Conservation (phyloP, 2,113 vertebrate species). For the Anoura caudifer region DNA sequence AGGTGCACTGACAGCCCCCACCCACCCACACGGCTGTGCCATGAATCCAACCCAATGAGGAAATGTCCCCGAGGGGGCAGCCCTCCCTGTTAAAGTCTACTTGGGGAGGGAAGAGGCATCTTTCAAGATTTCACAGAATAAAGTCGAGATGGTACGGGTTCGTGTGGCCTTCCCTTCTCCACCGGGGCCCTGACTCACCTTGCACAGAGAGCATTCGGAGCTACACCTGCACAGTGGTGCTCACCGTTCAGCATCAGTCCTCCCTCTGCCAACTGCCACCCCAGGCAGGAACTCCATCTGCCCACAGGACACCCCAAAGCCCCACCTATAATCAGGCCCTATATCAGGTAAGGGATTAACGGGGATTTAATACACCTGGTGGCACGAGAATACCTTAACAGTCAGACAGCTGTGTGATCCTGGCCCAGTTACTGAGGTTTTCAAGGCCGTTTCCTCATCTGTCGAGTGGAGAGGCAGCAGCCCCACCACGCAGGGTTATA, state of each 20-base stretch:
- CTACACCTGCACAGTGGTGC: accelerated
- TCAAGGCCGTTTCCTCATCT: neutral
- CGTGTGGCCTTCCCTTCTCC: neutral
- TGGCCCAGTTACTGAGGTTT: neutral
- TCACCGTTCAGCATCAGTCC: neutral
- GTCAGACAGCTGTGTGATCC: neutral
- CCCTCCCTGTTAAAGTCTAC: neutral
- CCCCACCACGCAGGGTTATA: neutral
- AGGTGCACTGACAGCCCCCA: neutral
- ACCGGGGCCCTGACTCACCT: neutral
- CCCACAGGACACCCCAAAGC: neutral
- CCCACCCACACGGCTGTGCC: neutral
- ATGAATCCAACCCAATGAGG: neutral
- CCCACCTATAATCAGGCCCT: neutral
- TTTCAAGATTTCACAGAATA: neutral
- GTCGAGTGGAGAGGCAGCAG: neutral
- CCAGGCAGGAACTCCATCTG: neutral
- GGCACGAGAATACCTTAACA: neutral
- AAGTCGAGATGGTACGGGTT: neutral
- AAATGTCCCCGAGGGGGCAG: neutral
- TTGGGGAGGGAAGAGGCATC: neutral
- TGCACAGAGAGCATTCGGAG: neutral
- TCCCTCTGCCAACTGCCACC: neutral
- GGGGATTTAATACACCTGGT: neutral
- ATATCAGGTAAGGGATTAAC: neutral